Percentiles rank a stretch among this genome's conserved stretches.
phyloP scores from a whole-genome alignment of 2,888 invertebrate species.

The Platycheirus rosarum region DNA sequence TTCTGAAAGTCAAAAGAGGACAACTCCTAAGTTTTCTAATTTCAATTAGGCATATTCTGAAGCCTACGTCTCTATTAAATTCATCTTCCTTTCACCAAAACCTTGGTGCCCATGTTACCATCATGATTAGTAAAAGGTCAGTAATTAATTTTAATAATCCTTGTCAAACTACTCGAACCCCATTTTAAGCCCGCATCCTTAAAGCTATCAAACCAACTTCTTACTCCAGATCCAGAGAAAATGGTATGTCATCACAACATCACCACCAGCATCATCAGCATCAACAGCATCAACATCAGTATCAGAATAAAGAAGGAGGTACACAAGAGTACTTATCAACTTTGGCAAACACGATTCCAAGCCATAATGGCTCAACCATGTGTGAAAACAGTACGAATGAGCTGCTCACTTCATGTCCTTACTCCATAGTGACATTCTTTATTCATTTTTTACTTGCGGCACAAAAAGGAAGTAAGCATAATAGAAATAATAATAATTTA shows the following conservation, averaged over 20 bases:
- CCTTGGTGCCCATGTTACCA: constrained; percentile 21
- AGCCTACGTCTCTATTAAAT: not conserved
- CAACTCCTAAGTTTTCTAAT: no score
- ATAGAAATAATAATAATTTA: constrained; percentile 59
- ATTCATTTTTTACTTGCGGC: constrained; percentile 60
- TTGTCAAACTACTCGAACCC: constrained; percentile 28
- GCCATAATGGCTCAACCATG: constrained; percentile 23
- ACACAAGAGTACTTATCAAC: constrained; percentile 3
- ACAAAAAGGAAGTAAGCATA: constrained; percentile 58
- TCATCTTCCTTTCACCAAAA: not conserved
- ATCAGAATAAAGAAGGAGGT: not conserved
- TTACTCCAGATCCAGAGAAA: not conserved
- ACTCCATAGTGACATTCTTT: constrained; percentile 1
- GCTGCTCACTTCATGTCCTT: not conserved
- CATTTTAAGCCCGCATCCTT: constrained; percentile 5
- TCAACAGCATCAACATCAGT: not conserved
- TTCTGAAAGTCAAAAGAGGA: no score
- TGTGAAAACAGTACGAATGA: not conserved
- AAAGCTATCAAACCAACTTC: no score
- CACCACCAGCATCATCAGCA: constrained; percentile 15
- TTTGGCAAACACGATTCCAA: constrained; percentile 9
- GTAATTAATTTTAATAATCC: constrained; percentile 34
- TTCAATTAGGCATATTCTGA: constrained; percentile 3
- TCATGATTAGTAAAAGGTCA: constrained; percentile 52
- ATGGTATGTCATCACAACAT: constrained; percentile 34